Percentiles rank a stretch among this genome's conserved stretches.
These are phyloP conservation scores for Perdita meconis DNA, from an alignment of 2,888 invertebrate genomes.

Conservation along the genomic window DNA sequence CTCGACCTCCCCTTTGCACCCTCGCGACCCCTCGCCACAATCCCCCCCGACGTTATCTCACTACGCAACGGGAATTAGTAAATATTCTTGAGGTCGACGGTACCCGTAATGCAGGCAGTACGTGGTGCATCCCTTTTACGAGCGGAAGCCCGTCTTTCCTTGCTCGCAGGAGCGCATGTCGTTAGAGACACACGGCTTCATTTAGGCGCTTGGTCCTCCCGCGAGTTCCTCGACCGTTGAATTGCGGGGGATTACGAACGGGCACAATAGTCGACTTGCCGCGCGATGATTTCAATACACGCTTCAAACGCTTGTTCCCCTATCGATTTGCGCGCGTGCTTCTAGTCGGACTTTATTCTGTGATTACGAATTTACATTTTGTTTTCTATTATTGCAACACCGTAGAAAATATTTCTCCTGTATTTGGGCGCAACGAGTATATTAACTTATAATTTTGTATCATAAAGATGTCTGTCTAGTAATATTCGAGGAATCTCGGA, in stretches of 20 bases:
- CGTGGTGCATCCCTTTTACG: slow-evolving; percentile 32
- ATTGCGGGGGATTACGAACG: slow-evolving; percentile 30
- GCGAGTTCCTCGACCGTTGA: slow-evolving; percentile 1
- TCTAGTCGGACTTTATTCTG: background rate
- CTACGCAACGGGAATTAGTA: slow-evolving; percentile 81
- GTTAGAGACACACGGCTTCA: slow-evolving; percentile 49
- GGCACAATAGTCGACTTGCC: slow-evolving; percentile 11
- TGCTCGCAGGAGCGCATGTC: slow-evolving; percentile 23
- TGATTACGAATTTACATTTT: no score
- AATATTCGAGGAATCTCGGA: no score
- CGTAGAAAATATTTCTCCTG: no score
- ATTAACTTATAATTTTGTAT: no score
- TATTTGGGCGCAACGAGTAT: no score
- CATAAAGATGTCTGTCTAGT: no score
- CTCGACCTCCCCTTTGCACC: slow-evolving; percentile 14
- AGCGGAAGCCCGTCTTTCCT: slow-evolving; percentile 39
- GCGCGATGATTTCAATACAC: slow-evolving; percentile 18
- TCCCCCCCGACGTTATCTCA: slow-evolving; percentile 73
- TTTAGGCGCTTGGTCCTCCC: slow-evolving; percentile 29
- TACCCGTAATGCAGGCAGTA: slow-evolving; percentile 46
- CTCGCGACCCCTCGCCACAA: slow-evolving; percentile 4
- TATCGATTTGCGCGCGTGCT: slow-evolving; percentile 3
- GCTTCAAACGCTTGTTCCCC: slow-evolving; percentile 7
- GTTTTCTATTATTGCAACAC: no score
- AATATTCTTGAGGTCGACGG: slow-evolving; percentile 65